Evolutionary conservation across 64 coral and sea anemone genomes (phyloP), one percentile per base, ranked within the genome.

Genomic region (Dendronephthya gigantea): DNA sequence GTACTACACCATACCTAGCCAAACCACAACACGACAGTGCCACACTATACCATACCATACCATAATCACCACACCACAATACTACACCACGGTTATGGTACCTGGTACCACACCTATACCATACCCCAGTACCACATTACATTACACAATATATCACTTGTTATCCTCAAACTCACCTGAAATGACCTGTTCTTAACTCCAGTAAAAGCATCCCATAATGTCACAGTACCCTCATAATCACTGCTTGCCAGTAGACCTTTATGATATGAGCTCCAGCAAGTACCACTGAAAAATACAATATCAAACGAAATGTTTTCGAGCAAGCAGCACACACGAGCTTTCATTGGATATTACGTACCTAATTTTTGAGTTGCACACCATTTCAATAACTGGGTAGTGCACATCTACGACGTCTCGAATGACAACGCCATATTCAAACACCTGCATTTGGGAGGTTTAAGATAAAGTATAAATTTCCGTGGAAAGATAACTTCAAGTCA

Each of bases 331-430:
- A n/a, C n/a, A n/a, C n/a, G n/a, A n/a, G n/a, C n/a, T n/a, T n/a
- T n/a, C n/a, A n/a, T n/a, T n/a, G n/a, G n/a, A n/a, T n/a, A n/a
- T n/a, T 33, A 50, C 72, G 81, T 74, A 96, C 93, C 93, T 96
- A 40, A 96, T 96, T 84, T 96, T 96, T 23, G 93, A 96, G 72
- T 96, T 96, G 90, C 93, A 96, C 29, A 92, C 55, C 94, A 96
- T 96, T 85, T 96, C 94, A 85, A 92, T 96, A 16, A 96, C 94
- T 49, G 94, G 94, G 48, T 92, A 96, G 40, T 96, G 94, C 50
- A 96, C 92, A 84, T 96, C 94, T 36, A 96, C 94, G 4, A 96
- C 94, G 85, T 96, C 94, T 72, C 94, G 87, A 40, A 96, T 96
- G 40, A 96, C 94, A 19, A 88, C 92, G 32, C 94, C 94, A 88